These are phyloP conservation scores for Stenodera caucasica DNA, from an alignment of 2,888 invertebrate species.

Conservation along the genomic window DNA sequence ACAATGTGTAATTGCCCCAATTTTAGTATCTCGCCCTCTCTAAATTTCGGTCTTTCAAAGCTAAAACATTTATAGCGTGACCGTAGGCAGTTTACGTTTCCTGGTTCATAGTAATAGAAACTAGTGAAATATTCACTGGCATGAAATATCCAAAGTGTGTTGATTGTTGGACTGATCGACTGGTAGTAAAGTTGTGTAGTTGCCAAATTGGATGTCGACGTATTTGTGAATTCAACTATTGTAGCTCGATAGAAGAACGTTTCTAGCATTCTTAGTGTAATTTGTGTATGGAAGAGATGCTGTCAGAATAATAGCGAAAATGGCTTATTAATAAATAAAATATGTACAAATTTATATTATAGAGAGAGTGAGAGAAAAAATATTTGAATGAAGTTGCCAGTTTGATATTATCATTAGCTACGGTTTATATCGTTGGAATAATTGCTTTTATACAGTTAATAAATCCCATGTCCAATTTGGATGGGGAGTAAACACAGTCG, in stretches of 20 bases:
- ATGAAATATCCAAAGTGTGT: background rate
- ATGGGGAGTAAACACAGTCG: background rate
- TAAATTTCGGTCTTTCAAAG: too few species aligned
- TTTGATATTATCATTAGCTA: too few species aligned
- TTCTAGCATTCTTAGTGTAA: constrained; percentile 39
- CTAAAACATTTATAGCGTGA: background rate
- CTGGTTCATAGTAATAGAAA: too few species aligned
- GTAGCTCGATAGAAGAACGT: constrained; percentile 32
- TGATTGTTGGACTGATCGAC: background rate
- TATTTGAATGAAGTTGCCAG: too few species aligned
- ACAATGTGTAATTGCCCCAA: too few species aligned
- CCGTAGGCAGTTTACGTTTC: background rate
- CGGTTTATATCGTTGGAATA: background rate
- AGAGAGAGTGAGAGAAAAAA: too few species aligned
- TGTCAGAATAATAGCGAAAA: constrained; percentile 27
- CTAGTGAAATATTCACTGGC: background rate
- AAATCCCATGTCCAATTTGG: background rate
- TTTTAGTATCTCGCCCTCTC: too few species aligned
- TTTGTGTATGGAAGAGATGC: constrained; percentile 34
- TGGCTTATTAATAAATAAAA: too few species aligned
- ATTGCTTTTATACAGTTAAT: background rate
- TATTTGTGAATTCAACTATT: constrained; percentile 37
- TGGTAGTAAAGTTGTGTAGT: constrained; percentile 3
- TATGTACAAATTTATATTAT: too few species aligned
- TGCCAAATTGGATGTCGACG: constrained; percentile 26